A percentile compares a stretch with the other conserved stretches of the same genome.
These are phyloP conservation scores for Perca flavescens DNA, from an alignment of 2,113 vertebrate genomes.

Conservation along the genomic window DNA sequence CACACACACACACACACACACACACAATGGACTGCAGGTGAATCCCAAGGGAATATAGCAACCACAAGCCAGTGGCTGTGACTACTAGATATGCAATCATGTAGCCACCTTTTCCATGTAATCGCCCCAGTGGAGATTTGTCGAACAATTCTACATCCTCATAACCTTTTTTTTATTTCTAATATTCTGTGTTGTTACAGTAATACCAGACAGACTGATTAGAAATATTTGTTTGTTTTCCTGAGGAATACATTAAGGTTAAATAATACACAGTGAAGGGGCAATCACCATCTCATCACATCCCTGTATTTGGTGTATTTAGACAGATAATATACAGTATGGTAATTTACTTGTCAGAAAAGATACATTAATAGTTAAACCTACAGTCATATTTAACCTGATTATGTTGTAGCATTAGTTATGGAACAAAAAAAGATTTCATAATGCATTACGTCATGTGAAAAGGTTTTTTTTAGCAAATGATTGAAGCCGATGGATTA, in stretches of 20 bases:
- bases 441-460: not conserved
- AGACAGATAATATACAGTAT: not conserved
- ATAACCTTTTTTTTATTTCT: not conserved
- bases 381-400: not conserved
- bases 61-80: conserved; percentile 12
- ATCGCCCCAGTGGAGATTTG: conserved; percentile 13
- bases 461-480: not conserved
- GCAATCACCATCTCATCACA: not conserved
- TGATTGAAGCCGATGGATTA: not conserved
- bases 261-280: not conserved
- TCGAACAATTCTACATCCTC: not conserved
- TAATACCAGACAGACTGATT: not conserved
- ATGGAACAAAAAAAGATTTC: not conserved
- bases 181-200: not conserved
- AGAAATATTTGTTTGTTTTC: conserved; percentile 5
- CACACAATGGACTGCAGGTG: conserved; percentile 48
- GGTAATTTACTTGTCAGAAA: not conserved
- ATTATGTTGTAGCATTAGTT: conserved; percentile 5
- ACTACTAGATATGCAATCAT: conserved; percentile 12
- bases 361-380: not conserved
- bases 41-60: conserved; percentile 24
- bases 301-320: not conserved
- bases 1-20: not conserved
- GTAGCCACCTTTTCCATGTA: conserved; percentile 10
- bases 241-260: not conserved